phyloP scores from a whole-genome alignment of 2,888 invertebrate genomes.

The Andrena bicolor region DNA sequence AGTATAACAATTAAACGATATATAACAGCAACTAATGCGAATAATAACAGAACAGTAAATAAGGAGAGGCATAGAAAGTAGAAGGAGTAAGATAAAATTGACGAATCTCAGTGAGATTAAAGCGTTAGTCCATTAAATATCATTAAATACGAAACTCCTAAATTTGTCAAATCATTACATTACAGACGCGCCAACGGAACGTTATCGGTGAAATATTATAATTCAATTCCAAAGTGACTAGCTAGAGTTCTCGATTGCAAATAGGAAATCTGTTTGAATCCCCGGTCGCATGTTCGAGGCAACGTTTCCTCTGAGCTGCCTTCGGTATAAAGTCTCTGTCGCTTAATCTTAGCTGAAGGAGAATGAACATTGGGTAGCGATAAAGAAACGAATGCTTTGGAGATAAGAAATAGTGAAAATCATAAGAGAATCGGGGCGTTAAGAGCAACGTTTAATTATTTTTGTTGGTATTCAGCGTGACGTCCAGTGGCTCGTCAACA shows the following conservation, averaged over 20 bases:
- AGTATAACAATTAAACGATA: background rate
- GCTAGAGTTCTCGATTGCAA: background rate
- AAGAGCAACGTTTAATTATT: conserved; percentile 70
- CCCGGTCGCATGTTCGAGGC: background rate
- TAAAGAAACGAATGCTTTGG: background rate
- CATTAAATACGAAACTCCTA: too few relatives aligned
- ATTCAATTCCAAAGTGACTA: conserved; percentile 14
- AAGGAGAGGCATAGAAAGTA: background rate
- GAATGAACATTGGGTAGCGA: background rate
- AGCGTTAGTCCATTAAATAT: background rate
- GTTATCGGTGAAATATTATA: background rate
- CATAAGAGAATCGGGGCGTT: background rate
- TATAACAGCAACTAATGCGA: background rate
- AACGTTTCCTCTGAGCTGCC: background rate
- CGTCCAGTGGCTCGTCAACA: conserved; percentile 82
- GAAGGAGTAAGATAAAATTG: background rate
- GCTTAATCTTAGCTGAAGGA: background rate
- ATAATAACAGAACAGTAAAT: background rate
- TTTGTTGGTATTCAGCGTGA: conserved; percentile 80
- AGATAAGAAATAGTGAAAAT: background rate
- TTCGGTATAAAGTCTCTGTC: conserved; percentile 6
- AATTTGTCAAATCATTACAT: background rate
- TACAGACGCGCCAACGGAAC: background rate
- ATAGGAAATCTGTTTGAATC: conserved; percentile 17
- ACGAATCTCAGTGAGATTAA: background rate